Conservation (phyloP, 2,797 vertebrate genomes). For the Lophius americanus region DNA sequence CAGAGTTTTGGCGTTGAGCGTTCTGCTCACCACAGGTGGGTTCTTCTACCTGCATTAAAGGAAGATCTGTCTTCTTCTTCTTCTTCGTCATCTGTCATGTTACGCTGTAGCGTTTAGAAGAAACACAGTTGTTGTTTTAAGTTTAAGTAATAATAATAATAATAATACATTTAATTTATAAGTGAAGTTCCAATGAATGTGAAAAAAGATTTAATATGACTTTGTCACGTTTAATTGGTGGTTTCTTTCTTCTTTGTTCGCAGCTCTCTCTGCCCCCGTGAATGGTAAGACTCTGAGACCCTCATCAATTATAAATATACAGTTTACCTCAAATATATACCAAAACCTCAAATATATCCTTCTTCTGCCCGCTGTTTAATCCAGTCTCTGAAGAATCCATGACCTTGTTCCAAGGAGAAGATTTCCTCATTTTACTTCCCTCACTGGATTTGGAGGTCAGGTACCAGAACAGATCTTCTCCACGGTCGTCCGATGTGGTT, state of each 20-base stretch:
- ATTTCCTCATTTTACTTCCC: conserved; percentile 76
- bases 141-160: no score
- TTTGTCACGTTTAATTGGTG: background rate
- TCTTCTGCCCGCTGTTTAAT: background rate
- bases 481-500: conserved; percentile 11
- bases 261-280: conserved; percentile 67
- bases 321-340: background rate
- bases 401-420: conserved; percentile 72
- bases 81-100: background rate
- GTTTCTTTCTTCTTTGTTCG: conserved; percentile 28
- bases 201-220: background rate
- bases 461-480: conserved; percentile 54
- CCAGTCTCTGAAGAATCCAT: conserved; percentile 47
- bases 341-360: background rate
- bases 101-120: no score
- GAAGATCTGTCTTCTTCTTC: background rate
- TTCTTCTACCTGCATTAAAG: background rate
- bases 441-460: conserved; percentile 51
- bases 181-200: no score
- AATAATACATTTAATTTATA: no score
- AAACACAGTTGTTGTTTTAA: no score
- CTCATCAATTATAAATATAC: conserved; percentile 7
- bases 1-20: conserved; percentile 54
- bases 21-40: conserved; percentile 78
- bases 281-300: conserved; percentile 66